Conservation (phyloP, 2,888 invertebrate genomes). For the Clitarchus hookeri region DNA sequence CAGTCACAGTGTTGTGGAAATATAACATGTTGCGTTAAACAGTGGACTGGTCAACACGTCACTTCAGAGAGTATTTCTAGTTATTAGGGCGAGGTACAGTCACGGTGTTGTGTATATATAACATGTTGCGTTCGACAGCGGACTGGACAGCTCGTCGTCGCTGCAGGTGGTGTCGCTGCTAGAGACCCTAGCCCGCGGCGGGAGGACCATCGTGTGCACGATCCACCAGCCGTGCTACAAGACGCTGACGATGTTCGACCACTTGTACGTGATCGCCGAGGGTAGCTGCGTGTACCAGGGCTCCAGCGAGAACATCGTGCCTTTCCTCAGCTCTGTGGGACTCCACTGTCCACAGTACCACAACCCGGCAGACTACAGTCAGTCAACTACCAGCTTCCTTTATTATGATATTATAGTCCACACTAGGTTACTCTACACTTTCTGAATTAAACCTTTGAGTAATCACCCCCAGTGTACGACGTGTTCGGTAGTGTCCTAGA, state of each 20-base stretch:
- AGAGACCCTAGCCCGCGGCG: conserved; percentile 57
- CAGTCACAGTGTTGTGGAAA: too few species aligned
- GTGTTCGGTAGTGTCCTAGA: too few species aligned
- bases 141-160: conserved; percentile 61
- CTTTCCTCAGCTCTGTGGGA: conserved; percentile 58
- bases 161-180: conserved; percentile 59
- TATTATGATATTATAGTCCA: too few species aligned
- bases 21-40: too few species aligned
- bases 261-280: conserved; percentile 62
- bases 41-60: conserved; percentile 62
- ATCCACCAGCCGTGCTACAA: conserved; percentile 66
- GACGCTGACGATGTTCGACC: conserved; percentile 62
- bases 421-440: too few species aligned
- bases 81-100: too few species aligned
- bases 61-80: too few species aligned
- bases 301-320: conserved; percentile 56
- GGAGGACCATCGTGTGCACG: conserved; percentile 62
- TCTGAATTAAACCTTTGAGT: too few species aligned
- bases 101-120: conserved; percentile 30
- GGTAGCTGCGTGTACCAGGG: conserved; percentile 64
- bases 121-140: conserved; percentile 57
- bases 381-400: conserved; percentile 40
- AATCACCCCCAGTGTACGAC: too few species aligned
- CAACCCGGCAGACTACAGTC: conserved; percentile 66
- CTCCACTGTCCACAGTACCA: conserved; percentile 63